phyloP scores from a whole-genome alignment of 2,113 vertebrate genomes.

The Larimichthys polyactis region DNA sequence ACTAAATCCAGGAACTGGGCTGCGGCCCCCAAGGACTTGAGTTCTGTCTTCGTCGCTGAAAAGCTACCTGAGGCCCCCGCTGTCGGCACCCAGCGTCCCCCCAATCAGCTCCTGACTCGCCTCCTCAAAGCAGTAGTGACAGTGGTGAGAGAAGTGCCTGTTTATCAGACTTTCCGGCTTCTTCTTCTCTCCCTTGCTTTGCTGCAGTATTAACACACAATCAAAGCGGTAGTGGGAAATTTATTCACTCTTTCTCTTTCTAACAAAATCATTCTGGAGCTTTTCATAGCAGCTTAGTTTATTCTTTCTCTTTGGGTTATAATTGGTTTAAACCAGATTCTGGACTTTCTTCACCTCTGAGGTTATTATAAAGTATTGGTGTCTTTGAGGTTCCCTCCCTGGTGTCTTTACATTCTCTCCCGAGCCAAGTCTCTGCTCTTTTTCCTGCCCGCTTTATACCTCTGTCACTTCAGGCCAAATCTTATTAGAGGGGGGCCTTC shows the following conservation, averaged over 20 bases:
- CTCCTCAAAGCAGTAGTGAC: constrained; percentile 82
- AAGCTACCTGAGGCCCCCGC: constrained; percentile 64
- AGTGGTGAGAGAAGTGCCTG: constrained; percentile 89
- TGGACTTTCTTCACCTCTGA: constrained; percentile 21
- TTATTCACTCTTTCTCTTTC: constrained; percentile 33
- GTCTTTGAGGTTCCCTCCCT: constrained; percentile 17
- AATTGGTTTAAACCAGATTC: constrained; percentile 29
- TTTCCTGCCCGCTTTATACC: constrained; percentile 28
- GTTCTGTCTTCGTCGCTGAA: constrained; percentile 82
- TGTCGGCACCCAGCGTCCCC: constrained; percentile 63
- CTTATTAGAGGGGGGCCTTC: constrained; percentile 39
- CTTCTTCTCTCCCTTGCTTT: constrained; percentile 52
- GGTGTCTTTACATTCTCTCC: constrained; percentile 32
- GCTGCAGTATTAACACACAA: constrained; percentile 55
- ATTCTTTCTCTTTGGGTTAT: constrained; percentile 30
- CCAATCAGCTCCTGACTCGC: constrained; percentile 81
- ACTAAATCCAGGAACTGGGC: constrained; percentile 86
- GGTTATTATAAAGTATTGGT: neutral
- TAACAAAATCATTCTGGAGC: no score
- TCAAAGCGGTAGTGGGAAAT: constrained; percentile 24
- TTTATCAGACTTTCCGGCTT: constrained; percentile 57
- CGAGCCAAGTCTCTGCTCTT: constrained; percentile 31
- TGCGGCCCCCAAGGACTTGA: constrained; percentile 83
- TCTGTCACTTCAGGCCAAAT: constrained; percentile 44
- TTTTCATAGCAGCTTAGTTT: constrained; percentile 14